Percentiles rank a stretch among this genome's conserved stretches.
phyloP scores from a whole-genome alignment of 2,888 invertebrate genomes.

The Mimachlamys varia region DNA sequence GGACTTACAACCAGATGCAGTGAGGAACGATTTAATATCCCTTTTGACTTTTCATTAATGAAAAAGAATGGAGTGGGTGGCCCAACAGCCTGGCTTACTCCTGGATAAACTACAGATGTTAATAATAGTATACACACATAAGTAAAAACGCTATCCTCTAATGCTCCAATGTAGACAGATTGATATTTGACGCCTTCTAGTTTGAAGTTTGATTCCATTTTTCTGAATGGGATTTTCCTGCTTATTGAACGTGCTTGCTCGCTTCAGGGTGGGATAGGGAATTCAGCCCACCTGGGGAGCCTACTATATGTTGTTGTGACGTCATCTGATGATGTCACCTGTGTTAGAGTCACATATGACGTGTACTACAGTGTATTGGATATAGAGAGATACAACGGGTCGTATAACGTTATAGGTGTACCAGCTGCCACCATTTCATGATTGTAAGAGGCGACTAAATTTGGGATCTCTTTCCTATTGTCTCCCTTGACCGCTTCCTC shows the following conservation, averaged over 20 bases:
- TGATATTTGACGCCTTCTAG: background rate
- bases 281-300: background rate
- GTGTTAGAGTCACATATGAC: background rate
- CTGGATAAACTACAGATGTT: slow-evolving; percentile 5
- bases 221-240: background rate
- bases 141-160: background rate
- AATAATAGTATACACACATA: background rate
- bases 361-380: too few relatives aligned
- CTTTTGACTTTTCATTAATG: slow-evolving; percentile 1
- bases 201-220: background rate
- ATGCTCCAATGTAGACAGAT: background rate
- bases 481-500: too few relatives aligned
- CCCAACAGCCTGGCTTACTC: background rate
- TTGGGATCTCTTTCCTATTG: too few relatives aligned
- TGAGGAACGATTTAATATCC: slow-evolving; percentile 27
- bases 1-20: background rate
- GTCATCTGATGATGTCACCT: background rate
- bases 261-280: background rate
- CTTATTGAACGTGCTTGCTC: background rate
- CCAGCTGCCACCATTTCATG: too few relatives aligned
- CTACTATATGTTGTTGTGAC: background rate
- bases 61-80: slow-evolving; percentile 19
- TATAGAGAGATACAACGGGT: too few relatives aligned
- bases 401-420: too few relatives aligned
- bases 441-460: too few relatives aligned